Base-by-base conservation (phyloP, 2,113 vertebrate species). In the Xiphophorus maculatus region DNA sequence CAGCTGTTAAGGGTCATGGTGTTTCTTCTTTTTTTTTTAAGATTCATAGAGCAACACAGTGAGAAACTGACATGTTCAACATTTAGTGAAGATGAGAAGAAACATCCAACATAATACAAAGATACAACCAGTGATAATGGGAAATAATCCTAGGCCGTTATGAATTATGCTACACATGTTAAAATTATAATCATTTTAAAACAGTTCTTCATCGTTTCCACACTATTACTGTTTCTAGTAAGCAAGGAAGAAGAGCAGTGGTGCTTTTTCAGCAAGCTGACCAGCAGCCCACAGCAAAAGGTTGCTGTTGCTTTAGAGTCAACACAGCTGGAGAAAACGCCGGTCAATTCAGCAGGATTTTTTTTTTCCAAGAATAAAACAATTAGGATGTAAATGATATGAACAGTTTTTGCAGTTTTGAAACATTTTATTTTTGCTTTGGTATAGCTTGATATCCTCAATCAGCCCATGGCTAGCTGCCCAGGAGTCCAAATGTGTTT, bases 1-100 rank as follows among this genome's bases (percentile, higher is more conserved):
- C 66, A 70, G 58, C 77, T 80, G 72, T 73, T 85, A 88, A 89
- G 44, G 84, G 69, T 75, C 64, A 32, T 66, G 82, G 37, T 54
- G 61, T 51, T 35, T 60, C 11, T 13, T 75, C 58, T 19, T 40
- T 40, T 40, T 40, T 40, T 40, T 13, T 42, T 42, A 7, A 10
- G 51, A 76, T 83, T 68, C 30, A 74, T 69, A 68, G 30, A 73
- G 80, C 60, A 71, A 19, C 4, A 13, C 0, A 44, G n/a, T 4
- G 8, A 69, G 60, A n/a, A 48, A 63, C 63, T 28, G 25, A 82
- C 61, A 54, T 51, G 48, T 30, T 80, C 25, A 8, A 74, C 32
- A 73, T 37, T 63, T 60, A 42, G 48, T 17, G 69, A 22, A 67
- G 44, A 14, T 19, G 22, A 40, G 13, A 67, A 29, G 28, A 44